phyloP scores from a whole-genome alignment of 2,888 invertebrate genomes.

The Pachydiplax longipennis region DNA sequence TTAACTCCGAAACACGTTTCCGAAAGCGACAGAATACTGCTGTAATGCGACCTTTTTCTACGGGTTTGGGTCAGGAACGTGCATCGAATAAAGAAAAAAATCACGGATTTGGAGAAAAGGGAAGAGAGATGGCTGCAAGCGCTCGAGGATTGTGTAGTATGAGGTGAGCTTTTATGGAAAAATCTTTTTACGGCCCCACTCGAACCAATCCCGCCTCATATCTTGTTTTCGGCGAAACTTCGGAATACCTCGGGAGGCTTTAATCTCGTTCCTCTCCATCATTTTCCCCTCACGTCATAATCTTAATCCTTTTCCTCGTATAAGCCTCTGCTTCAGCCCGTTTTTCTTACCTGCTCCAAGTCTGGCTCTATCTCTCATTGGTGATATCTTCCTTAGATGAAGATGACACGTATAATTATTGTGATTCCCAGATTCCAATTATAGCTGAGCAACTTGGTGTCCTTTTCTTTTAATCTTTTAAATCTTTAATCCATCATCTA shows the following conservation, averaged over 20 bases:
- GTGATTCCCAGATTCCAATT: too few species aligned
- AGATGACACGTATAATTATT: too few species aligned
- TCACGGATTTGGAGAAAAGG: not conserved
- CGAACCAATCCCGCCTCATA: not conserved
- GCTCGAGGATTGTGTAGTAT: not conserved
- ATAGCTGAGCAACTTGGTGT: too few species aligned
- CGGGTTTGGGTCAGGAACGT: not conserved
- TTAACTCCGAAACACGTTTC: not conserved
- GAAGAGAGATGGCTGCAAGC: not conserved
- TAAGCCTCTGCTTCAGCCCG: too few species aligned
- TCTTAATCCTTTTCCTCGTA: not conserved
- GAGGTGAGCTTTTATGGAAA: not conserved
- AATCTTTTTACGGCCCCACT: not conserved
- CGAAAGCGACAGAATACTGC: not conserved
- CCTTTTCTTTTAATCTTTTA: too few species aligned
- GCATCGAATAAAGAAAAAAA: not conserved
- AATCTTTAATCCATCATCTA: too few species aligned
- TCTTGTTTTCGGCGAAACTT: not conserved
- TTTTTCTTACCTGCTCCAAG: too few species aligned
- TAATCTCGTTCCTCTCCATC: not conserved
- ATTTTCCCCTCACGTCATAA: not conserved
- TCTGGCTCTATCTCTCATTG: too few species aligned
- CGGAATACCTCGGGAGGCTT: not conserved
- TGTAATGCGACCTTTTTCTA: not conserved
- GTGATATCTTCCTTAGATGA: too few species aligned